Evolutionary conservation across 2,113 vertebrate species (phyloP), one percentile per base, ranked within the genome.

Genomic region (Podilymbus podiceps): DNA sequence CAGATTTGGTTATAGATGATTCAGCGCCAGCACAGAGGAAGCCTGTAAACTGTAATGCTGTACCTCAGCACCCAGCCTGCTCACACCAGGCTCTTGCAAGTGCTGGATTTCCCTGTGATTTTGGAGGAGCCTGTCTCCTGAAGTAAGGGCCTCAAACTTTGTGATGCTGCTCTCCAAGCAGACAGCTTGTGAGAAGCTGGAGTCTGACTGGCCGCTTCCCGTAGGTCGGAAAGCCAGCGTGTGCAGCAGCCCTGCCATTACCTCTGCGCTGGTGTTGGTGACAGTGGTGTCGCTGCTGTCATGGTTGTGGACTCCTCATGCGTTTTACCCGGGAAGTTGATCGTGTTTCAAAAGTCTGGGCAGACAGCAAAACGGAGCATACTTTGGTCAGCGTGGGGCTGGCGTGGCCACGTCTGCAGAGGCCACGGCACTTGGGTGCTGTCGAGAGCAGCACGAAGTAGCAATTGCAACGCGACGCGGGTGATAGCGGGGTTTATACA

Each of bases 71-170:
- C 25, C 11, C 38, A 63, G 73, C 19, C 35, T 21, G 44, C 66
- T 64, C 50, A 6, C 1, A 1, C 30, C 1, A 10, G 44, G 30
- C 30, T 35, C 40, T 23, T 1, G 5, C 30, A 33, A 3, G 1
- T 24, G 59, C 49, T 42, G 46, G 66, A 20, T 42, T 80, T 77
- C 35, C 42, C 42, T 12, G 21, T 2, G 4, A 46, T 21, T 74
- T 67, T 74, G 55, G 85, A 69, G 71, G 59, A 59, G 12, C 14
- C 17, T 16, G 2, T 19, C 28, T n/a, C 15, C 16, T 24, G 67
- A 66, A 62, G 33, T 0, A 0, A 46, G 42, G 24, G 15, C 24
- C 19, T 16, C 15, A 2, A 12, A 49, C 19, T 40, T 42, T 44
- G 63, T 18, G 33, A 30, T 1, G 5, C 31, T 4, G 4, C 15